Evolutionary conservation across 2,888 invertebrate genomes (phyloP), one percentile per base, ranked within the genome.

Genomic region (Conomelus anceps): DNA sequence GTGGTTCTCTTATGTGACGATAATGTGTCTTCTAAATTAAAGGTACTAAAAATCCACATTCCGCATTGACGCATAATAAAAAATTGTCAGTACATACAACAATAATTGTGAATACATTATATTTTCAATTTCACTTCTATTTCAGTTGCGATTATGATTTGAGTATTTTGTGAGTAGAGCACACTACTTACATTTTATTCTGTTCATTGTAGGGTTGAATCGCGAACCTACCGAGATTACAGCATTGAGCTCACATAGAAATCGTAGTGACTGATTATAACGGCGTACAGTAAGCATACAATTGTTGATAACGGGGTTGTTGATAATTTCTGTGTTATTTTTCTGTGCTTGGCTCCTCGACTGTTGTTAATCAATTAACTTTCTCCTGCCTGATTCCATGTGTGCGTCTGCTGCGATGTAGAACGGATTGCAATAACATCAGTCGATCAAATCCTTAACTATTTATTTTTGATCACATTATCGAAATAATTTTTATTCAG

Each of bases 151-250:
- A n/a, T 63, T 63, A 63, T 63, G 63, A 63, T 63, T 34, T 34
- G 34, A 34, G 34, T 34, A 34, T 34, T 63, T n/a, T 63, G 63
- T 63, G 63, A 63, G 63, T 63, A 63, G 63, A 63, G 3, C n/a
- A n/a, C 63, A 63, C 63, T 20, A 63, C 63, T 63, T 34, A n/a
- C 63, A 63, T 63, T 63, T 63, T 9, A 63, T 63, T 86, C 26
- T 26, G 24, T 86, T 24, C 26, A 91, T 92, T 92, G 92, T 92
- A 91, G 92, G 91, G 91, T 91, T 91, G 92, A 91, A 89, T 91
- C 91, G 89, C 91, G 91, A 91, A 92, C 92, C 90, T 92, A 92
- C 91, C 92, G 92, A 91, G 92, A 92, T 92, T 92, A 91, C 91
- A 92, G 92, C 91, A 91, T 92, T 91, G 92, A 92, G 91, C 91